Base-by-base conservation (phyloP, 2,888 invertebrate genomes). In the Ennomos erosarius region DNA sequence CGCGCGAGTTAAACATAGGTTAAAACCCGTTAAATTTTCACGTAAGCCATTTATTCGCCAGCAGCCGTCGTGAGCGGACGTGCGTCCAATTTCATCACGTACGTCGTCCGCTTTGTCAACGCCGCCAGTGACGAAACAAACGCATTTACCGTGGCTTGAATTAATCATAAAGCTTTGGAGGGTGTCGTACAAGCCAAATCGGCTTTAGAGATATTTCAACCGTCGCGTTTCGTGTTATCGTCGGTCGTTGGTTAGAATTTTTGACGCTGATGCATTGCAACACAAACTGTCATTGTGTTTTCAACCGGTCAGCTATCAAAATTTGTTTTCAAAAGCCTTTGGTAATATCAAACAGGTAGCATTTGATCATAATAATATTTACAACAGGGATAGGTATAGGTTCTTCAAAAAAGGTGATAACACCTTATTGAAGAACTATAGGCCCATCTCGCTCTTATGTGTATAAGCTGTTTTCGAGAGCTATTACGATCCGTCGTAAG, bases 111-210 rank as follows among this genome's bases (percentile, higher is more conserved):
- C 68, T 76, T 72, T 70, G 70, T 75, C 74, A 73, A 75, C 71
- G 73, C 67, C 49, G 66, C 65, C 47, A 62, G 58, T 62, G 58
- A 62, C 62, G 72, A 73, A 74, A 74, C 69, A 74, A 75, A 71
- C 74, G 73, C 73, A 70, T 76, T 73, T 69, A 70, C 68, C 68
- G 74, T 67, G 73, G 68, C 62, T 67, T 68, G 74, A 74, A 76
- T 76, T 74, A 73, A 71, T 74, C 74, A 71, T 76, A 60, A 51
- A 55, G 55, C 59, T 46, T 55, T 51, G 34, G 50, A 70, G 61
- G 66, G 66, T 62, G 61, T 70, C 68, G 68, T 48, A 61, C 61
- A 67, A 65, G 62, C 59, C 58, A 55, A 62, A 62, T 62, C 62
- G 62, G 62, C 54, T 62, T 58, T 58, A 34, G 54, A 51, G 58